Conservation (phyloP, 2,113 vertebrate species). For the Merops nubicus region DNA sequence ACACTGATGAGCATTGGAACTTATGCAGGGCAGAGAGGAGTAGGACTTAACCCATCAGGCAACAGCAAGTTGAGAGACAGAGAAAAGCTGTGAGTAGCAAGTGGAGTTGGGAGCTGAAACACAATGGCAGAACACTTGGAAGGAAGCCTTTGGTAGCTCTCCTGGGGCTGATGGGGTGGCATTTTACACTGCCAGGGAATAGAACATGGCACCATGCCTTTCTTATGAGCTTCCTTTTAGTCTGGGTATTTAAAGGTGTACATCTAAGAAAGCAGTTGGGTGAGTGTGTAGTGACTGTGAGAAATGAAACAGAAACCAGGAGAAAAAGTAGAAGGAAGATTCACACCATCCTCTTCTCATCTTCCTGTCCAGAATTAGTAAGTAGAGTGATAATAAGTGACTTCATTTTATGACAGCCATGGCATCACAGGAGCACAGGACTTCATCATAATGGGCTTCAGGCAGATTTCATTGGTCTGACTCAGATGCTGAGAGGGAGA, state of each 20-base stretch:
- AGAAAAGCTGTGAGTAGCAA: neutral
- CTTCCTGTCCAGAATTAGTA: neutral
- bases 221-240: neutral
- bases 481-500: too few species aligned
- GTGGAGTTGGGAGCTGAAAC: neutral
- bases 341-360: accelerated
- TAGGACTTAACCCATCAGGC: neutral
- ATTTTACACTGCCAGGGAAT: neutral
- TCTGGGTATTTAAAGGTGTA: neutral
- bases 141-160: neutral
- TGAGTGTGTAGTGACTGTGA: neutral
- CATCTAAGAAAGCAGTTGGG: neutral
- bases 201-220: neutral
- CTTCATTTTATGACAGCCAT: neutral
- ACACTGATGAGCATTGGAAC: neutral
- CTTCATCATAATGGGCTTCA: neutral
- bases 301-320: neutral
- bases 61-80: neutral
- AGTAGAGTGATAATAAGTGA: neutral
- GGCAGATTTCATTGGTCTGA: neutral
- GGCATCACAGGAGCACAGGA: neutral
- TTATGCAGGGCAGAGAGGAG: neutral
- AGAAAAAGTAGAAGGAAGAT: neutral
- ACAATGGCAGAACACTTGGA: neutral
- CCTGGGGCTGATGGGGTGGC: neutral